Conservation (phyloP, 2,113 vertebrate genomes). For the Megatriorchis doriae region DNA sequence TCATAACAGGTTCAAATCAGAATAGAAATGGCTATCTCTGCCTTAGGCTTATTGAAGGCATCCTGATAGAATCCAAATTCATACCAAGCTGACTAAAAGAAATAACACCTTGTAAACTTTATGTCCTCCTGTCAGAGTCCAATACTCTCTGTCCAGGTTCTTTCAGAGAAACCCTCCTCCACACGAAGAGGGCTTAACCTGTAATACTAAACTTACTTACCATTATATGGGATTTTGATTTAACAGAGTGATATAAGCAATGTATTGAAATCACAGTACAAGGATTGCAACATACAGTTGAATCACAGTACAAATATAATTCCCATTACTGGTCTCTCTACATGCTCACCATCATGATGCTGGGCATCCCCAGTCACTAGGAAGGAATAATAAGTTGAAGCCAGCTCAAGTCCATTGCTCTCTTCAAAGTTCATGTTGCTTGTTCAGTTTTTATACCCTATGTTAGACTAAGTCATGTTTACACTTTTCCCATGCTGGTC, state of each 20-base stretch:
- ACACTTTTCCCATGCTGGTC: neutral
- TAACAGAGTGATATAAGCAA: neutral
- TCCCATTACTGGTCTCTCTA: neutral
- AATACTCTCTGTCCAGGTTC: neutral
- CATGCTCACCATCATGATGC: neutral
- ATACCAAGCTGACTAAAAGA: neutral
- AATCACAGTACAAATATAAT: neutral
- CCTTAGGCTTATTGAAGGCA: neutral
- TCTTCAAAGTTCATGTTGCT: neutral
- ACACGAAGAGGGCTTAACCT: neutral
- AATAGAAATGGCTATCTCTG: neutral
- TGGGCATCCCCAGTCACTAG: neutral
- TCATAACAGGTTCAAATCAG: neutral
- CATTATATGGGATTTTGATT: neutral
- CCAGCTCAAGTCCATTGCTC: neutral
- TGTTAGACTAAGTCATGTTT: neutral
- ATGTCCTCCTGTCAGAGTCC: neutral
- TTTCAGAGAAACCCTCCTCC: neutral
- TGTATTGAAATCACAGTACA: neutral
- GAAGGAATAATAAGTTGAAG: neutral
- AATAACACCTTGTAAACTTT: neutral
- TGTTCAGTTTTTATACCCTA: neutral
- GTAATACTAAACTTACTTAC: neutral
- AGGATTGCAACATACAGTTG: neutral
- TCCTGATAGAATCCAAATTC: neutral